Percentiles rank a stretch among this genome's conserved stretches.
phyloP scores from a whole-genome alignment of 1,140 invertebrate genomes.

The Harlomillsia oculata region DNA sequence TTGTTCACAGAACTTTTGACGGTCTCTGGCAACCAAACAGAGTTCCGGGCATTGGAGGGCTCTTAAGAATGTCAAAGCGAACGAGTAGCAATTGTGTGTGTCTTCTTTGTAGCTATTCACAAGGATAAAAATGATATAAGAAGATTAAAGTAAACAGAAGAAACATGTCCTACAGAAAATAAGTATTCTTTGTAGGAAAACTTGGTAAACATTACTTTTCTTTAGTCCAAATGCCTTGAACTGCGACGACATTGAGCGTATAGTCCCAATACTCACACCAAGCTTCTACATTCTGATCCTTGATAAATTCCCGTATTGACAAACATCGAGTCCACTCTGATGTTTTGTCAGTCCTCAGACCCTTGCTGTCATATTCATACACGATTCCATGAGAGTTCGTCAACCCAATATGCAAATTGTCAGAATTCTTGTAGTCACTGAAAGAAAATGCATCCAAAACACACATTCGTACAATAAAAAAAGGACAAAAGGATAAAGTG shows the following conservation, averaged over 20 bases:
- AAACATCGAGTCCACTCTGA: slow-evolving; percentile 60
- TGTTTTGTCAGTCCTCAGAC: slow-evolving; percentile 48
- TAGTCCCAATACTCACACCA: slow-evolving; percentile 68
- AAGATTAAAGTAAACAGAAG: slow-evolving; percentile 7
- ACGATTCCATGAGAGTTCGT: slow-evolving; percentile 62
- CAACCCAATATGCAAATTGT: slow-evolving; percentile 71
- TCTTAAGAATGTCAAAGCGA: slow-evolving; percentile 62
- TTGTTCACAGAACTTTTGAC: slow-evolving; percentile 59
- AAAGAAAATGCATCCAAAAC: slow-evolving; percentile 35
- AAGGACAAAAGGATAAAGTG: not conserved
- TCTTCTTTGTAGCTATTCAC: slow-evolving; percentile 55
- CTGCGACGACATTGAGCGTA: slow-evolving; percentile 53
- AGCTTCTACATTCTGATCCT: slow-evolving; percentile 41
- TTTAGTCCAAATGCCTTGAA: slow-evolving; percentile 53
- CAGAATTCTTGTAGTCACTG: slow-evolving; percentile 65
- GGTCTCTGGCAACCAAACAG: slow-evolving; percentile 52
- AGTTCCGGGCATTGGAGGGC: slow-evolving; percentile 53
- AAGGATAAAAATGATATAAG: not conserved
- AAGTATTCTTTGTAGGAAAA: not conserved
- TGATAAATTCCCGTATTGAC: slow-evolving; percentile 49
- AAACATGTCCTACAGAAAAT: not conserved
- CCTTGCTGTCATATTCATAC: slow-evolving; percentile 64
- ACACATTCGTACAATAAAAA: slow-evolving; percentile 1
- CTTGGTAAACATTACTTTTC: slow-evolving; percentile 40
- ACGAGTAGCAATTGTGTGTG: slow-evolving; percentile 66